Evolutionary conservation across 2,113 vertebrate species (phyloP).

Genomic region (Peromyscus leucopus): DNA sequence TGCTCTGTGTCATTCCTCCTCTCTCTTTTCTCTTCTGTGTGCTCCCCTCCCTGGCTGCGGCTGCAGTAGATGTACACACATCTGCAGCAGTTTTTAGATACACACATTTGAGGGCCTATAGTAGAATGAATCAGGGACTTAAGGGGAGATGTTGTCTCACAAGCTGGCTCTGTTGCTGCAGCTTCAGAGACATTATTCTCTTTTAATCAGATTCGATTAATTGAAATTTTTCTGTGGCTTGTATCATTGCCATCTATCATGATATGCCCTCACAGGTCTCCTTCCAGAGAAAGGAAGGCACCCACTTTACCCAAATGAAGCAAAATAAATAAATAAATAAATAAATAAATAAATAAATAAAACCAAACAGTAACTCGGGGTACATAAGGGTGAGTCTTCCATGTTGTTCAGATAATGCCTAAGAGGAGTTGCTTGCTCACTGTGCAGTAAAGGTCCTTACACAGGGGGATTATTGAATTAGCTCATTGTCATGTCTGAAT

Average conservation of each 20-base stretch:
- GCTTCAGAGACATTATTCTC: slow-evolving; percentile 20
- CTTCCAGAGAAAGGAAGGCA: neutral
- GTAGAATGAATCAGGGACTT: neutral
- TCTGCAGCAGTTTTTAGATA: neutral
- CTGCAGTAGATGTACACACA: neutral
- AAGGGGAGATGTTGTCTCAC: slow-evolving; percentile 40
- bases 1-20: slow-evolving; percentile 53
- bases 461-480: slow-evolving; percentile 49
- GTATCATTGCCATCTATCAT: neutral
- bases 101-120: slow-evolving; percentile 21
- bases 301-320: neutral
- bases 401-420: neutral
- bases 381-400: neutral
- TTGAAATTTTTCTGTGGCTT: slow-evolving; percentile 16
- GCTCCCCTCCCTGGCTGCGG: slow-evolving; percentile 43
- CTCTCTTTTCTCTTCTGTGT: neutral
- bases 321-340: neutral
- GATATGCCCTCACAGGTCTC: neutral
- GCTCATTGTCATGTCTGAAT: slow-evolving; percentile 22
- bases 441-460: neutral
- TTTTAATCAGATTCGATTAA: slow-evolving; percentile 33
- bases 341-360: neutral
- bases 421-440: neutral
- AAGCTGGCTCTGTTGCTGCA: slow-evolving; percentile 35
- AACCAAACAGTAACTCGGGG: neutral